Conservation (phyloP, 1,140 invertebrate species). For the Drosophila arawakana region DNA sequence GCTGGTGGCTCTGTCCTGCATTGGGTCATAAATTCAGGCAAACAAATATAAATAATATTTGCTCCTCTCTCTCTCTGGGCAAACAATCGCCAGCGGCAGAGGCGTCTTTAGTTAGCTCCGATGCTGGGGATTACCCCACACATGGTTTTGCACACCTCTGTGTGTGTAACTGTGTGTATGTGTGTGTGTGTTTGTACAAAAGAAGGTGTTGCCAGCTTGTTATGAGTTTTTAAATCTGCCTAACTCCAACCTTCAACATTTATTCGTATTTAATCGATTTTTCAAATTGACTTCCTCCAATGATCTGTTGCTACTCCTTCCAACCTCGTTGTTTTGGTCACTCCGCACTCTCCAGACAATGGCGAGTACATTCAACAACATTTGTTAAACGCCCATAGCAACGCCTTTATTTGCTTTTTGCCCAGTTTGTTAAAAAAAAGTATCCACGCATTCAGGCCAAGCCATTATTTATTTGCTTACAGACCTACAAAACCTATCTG, state of each 20-base stretch:
- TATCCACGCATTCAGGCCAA: conserved; percentile 23
- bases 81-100: conserved; percentile 58
- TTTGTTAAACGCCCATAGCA: conserved; percentile 69
- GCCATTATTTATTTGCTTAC: conserved; percentile 13
- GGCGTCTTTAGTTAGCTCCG: conserved; percentile 13
- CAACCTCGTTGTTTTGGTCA: conserved; percentile 19
- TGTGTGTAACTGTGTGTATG: too few relatives aligned
- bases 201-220: conserved; percentile 80
- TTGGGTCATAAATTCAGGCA: conserved; percentile 71
- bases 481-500: neutral
- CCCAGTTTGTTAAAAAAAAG: conserved; percentile 34
- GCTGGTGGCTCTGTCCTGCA: conserved; percentile 28
- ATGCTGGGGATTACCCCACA: conserved; percentile 59
- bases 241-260: conserved; percentile 73
- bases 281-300: conserved; percentile 69
- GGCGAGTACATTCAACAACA: conserved; percentile 61
- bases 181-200: conserved; percentile 21
- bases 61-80: neutral
- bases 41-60: conserved; percentile 79
- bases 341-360: conserved; percentile 33
- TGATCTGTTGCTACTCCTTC: conserved; percentile 17
- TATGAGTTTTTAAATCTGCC: conserved; percentile 81
- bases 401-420: conserved; percentile 71
- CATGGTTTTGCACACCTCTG: conserved; percentile 72
- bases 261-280: conserved; percentile 83